A percentile compares a stretch with the other conserved stretches of the same genome.
Conservation (phyloP, 2,113 vertebrate species). For the Gnathonemus longibarbis region DNA sequence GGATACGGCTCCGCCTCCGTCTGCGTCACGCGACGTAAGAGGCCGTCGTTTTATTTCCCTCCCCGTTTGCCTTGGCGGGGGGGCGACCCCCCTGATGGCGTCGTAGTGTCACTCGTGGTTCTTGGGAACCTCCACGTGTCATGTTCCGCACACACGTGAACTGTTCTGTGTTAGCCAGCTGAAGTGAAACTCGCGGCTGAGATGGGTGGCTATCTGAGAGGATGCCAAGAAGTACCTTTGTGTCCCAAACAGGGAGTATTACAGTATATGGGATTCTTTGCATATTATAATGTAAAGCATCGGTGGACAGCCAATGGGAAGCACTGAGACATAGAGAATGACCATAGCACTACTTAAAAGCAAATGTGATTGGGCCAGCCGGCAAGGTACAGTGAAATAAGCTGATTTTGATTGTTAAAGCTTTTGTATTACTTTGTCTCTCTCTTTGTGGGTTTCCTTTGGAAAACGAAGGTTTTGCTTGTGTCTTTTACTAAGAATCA, state of each 20-base stretch:
- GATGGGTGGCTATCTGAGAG: slow-evolving; percentile 27
- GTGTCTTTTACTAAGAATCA: slow-evolving; percentile 18
- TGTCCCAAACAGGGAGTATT: background rate
- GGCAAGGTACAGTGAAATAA: slow-evolving; percentile 35
- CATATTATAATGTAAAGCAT: background rate
- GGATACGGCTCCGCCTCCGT: background rate
- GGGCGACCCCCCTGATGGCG: background rate
- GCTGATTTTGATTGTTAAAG: slow-evolving; percentile 32
- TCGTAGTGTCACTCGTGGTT: slow-evolving; percentile 10
- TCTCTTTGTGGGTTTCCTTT: slow-evolving; percentile 25
- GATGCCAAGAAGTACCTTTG: background rate
- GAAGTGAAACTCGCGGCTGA: slow-evolving; percentile 26
- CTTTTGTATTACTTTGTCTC: slow-evolving; percentile 19
- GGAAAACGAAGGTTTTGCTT: slow-evolving; percentile 25
- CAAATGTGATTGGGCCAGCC: slow-evolving; percentile 21
- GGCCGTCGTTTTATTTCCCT: background rate
- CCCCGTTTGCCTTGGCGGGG: background rate
- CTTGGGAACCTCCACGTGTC: slow-evolving; percentile 34
- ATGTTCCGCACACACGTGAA: slow-evolving; percentile 18
- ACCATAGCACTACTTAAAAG: background rate
- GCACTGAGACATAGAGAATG: background rate
- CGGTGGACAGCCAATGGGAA: background rate
- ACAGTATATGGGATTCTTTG: background rate
- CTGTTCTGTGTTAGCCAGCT: slow-evolving; percentile 13
- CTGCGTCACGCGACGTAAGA: background rate